Evolutionary conservation across 2,113 vertebrate genomes (phyloP).

Genomic region (Lagenorhynchus albirostris): DNA sequence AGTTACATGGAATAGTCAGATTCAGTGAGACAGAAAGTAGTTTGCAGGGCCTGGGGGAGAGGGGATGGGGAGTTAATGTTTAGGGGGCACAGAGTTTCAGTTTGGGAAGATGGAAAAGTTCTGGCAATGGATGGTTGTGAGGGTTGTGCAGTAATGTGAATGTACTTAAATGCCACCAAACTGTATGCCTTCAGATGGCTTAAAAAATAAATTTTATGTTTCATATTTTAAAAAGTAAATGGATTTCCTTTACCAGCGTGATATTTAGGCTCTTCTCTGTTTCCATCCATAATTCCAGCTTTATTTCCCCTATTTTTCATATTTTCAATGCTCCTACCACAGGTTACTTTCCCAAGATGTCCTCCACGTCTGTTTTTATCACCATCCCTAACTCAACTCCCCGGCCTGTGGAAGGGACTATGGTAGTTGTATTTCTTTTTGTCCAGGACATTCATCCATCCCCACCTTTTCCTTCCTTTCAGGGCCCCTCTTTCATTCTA

Average conservation of each 20-base stretch:
- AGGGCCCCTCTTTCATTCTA: neutral
- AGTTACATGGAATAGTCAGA: neutral
- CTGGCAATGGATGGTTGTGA: neutral
- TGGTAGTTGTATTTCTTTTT: neutral
- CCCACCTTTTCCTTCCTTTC: neutral
- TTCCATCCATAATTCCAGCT: neutral
- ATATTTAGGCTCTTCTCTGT: neutral
- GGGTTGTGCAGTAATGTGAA: neutral
- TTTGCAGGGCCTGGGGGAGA: neutral
- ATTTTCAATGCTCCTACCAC: neutral
- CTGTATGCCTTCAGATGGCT: neutral
- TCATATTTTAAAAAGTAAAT: neutral
- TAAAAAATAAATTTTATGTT: neutral
- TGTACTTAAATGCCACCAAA: neutral
- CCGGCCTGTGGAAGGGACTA: neutral
- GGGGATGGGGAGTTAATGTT: neutral
- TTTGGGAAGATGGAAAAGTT: neutral
- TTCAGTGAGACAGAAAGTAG: neutral
- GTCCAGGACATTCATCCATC: rapidly evolving
- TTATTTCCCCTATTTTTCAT: neutral
- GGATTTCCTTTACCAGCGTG: neutral
- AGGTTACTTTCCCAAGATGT: neutral
- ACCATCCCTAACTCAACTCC: neutral
- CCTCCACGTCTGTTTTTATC: neutral
- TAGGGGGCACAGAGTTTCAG: neutral